Conservation (phyloP, 1,140 invertebrate genomes). For the Ooceraea biroi region DNA sequence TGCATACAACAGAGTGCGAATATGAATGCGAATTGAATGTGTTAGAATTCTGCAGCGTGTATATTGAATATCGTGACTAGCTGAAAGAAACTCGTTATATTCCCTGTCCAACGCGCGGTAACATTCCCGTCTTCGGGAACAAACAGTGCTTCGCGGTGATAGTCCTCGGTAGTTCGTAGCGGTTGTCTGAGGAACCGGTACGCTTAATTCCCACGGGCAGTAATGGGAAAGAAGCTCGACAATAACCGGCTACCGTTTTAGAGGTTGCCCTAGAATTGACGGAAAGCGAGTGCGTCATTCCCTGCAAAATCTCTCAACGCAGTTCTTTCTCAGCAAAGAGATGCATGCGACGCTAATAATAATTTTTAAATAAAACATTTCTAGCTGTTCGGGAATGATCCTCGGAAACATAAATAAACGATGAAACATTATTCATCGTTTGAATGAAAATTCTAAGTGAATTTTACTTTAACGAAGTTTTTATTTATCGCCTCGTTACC, state of each 20-base stretch:
- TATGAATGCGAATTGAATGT: too few species aligned
- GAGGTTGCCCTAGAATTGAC: conserved; percentile 3
- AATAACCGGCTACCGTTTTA: conserved; percentile 53
- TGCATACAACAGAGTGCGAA: too few species aligned
- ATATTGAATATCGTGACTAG: conserved; percentile 38
- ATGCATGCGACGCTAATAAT: background rate
- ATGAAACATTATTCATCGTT: background rate
- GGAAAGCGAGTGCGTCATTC: background rate
- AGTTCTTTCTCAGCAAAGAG: background rate
- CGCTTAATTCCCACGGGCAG: conserved; percentile 55
- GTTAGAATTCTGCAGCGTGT: background rate
- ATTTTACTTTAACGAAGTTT: background rate
- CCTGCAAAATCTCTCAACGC: background rate
- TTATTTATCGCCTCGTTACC: background rate
- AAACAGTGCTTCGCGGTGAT: conserved; percentile 26
- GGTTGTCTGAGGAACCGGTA: conserved; percentile 46
- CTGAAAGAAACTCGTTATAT: conserved; percentile 56
- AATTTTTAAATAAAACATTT: background rate
- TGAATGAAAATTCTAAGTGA: too few species aligned
- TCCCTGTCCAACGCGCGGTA: conserved; percentile 6
- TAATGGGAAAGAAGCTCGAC: conserved; percentile 57
- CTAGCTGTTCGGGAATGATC: background rate
- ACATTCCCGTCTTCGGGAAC: conserved; percentile 33
- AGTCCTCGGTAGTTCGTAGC: conserved; percentile 40
- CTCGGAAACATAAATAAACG: too few species aligned